Evolutionary conservation across 2,797 vertebrate species (phyloP).

Genomic region (Esox lucius): DNA sequence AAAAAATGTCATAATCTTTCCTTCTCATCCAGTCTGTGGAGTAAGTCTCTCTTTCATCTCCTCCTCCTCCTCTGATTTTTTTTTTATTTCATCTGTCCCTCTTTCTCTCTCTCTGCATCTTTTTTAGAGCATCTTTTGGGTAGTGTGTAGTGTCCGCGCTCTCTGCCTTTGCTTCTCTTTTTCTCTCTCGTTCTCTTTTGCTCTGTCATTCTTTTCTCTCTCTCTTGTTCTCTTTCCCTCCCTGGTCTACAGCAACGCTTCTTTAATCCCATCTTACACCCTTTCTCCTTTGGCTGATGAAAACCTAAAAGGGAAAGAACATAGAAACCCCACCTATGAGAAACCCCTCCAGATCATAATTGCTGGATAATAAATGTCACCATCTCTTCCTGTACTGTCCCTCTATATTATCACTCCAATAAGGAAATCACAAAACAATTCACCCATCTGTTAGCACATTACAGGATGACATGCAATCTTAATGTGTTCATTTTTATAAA

Average conservation of each 20-base stretch:
- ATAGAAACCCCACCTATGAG: constrained; percentile 10
- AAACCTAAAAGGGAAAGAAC: constrained; percentile 27
- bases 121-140: constrained; percentile 8
- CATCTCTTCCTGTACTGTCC: constrained; percentile 31
- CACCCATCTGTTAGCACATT: background rate
- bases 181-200: background rate
- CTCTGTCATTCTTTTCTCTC: background rate
- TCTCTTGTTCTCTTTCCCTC: constrained; percentile 23
- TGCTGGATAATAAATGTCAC: constrained; percentile 31
- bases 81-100: constrained; percentile 40
- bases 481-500: background rate
- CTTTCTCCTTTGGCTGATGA: constrained; percentile 23
- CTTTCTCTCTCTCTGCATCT: constrained; percentile 20
- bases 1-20: constrained; percentile 35
- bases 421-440: constrained; percentile 24
- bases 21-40: constrained; percentile 21
- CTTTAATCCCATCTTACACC: constrained; percentile 39
- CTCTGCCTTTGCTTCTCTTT: constrained; percentile 16
- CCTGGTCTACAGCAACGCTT: constrained; percentile 15
- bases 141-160: constrained; percentile 8
- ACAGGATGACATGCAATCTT: background rate
- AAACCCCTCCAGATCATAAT: constrained; percentile 38
- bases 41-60: constrained; percentile 45
- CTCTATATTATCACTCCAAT: constrained; percentile 29
- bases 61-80: constrained; percentile 36